These are phyloP conservation scores for Nephrotoma appendiculata DNA, from an alignment of 2,888 invertebrate species.

Conservation along the genomic window DNA sequence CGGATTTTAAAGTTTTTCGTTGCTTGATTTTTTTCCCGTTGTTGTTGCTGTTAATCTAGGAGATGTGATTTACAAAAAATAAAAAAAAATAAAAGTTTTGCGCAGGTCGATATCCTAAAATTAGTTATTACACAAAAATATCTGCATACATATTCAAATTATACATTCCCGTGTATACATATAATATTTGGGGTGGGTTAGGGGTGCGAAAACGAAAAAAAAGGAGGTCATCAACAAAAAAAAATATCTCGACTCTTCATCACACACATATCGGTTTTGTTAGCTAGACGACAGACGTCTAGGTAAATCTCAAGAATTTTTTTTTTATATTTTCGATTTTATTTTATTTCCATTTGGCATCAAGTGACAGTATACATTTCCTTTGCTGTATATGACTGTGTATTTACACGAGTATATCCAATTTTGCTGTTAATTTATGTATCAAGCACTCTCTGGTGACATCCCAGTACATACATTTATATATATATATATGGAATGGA, in stretches of 20 bases:
- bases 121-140: background rate
- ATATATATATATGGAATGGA: background rate
- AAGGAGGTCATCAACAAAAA: background rate
- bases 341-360: background rate
- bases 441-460: background rate
- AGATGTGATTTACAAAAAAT: background rate
- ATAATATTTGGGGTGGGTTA: background rate
- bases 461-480: background rate
- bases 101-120: background rate
- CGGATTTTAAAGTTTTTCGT: background rate
- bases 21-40: background rate
- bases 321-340: background rate
- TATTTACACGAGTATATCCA: background rate
- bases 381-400: background rate
- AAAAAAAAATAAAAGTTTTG: background rate
- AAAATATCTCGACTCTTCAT: background rate
- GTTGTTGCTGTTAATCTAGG: background rate
- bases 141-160: background rate
- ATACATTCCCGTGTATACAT: background rate
- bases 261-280: background rate
- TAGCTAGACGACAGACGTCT: background rate
- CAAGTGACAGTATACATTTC: background rate
- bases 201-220: background rate
- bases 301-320: background rate
- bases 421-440: background rate